phyloP scores from a whole-genome alignment of 2,113 vertebrate genomes.

The Siniperca chuatsi region DNA sequence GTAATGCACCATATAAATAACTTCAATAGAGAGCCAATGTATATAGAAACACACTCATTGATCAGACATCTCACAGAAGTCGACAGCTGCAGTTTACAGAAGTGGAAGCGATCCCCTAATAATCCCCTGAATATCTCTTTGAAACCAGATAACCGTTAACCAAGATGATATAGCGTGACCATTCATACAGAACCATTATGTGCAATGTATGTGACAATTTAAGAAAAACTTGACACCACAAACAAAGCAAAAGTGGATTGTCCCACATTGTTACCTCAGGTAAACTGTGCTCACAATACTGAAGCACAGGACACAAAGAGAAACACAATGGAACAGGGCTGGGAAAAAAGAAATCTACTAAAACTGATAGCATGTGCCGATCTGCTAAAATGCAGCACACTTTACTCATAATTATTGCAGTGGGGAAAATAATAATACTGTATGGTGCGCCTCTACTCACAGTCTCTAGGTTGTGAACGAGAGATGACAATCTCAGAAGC shows the following conservation, averaged over 20 bases:
- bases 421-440: constrained; percentile 37
- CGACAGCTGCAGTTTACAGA: constrained; percentile 30
- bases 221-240: constrained; percentile 10
- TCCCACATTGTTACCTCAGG: constrained; percentile 33
- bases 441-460: background rate
- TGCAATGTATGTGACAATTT: constrained; percentile 29
- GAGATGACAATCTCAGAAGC: constrained; percentile 44
- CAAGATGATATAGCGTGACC: constrained; percentile 29
- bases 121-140: constrained; percentile 47
- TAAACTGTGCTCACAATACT: constrained; percentile 14
- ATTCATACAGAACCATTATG: background rate
- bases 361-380: constrained; percentile 12
- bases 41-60: constrained; percentile 37
- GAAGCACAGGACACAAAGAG: constrained; percentile 5
- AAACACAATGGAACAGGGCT: background rate
- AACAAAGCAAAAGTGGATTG: constrained; percentile 16
- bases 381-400: constrained; percentile 22
- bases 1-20: constrained; percentile 57
- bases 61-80: constrained; percentile 30
- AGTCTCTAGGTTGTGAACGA: constrained; percentile 1
- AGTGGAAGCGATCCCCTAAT: constrained; percentile 50
- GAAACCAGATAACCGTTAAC: constrained; percentile 46
- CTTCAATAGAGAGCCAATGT: constrained; percentile 24
- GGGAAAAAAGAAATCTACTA: background rate
- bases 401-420: constrained; percentile 40